Conservation (phyloP, 2,797 vertebrate genomes). For the Catharus ustulatus region DNA sequence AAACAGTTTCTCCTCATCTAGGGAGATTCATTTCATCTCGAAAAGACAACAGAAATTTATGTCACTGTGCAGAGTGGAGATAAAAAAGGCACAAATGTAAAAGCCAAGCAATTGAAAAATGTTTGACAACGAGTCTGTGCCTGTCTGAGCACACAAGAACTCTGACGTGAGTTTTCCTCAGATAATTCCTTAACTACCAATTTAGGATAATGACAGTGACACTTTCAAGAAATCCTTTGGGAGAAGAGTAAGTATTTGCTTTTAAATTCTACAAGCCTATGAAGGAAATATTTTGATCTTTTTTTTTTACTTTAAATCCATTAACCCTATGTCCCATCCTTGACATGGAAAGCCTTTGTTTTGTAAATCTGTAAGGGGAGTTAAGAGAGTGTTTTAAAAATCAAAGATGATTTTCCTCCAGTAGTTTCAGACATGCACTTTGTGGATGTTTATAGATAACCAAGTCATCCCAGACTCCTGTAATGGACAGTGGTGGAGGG, state of each 20-base stretch:
- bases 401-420: background rate
- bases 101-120: background rate
- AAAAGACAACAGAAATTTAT: conserved; percentile 9
- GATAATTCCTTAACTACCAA: background rate
- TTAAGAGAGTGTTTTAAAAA: background rate
- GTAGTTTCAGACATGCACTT: background rate
- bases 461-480: background rate
- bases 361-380: background rate
- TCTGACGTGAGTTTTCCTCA: background rate
- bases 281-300: background rate
- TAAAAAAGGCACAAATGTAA: background rate
- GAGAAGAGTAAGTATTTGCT: background rate
- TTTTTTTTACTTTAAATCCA: background rate
- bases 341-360: background rate
- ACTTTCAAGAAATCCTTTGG: background rate
- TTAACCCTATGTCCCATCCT: background rate
- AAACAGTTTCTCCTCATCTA: background rate
- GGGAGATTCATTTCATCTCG: background rate
- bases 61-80: background rate
- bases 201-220: background rate
- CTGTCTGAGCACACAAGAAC: background rate
- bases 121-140: background rate
- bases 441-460: background rate
- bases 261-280: background rate
- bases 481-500: background rate